Evolutionary conservation across 2,888 invertebrate genomes (phyloP).

Genomic region (Hecatera dysodea): DNA sequence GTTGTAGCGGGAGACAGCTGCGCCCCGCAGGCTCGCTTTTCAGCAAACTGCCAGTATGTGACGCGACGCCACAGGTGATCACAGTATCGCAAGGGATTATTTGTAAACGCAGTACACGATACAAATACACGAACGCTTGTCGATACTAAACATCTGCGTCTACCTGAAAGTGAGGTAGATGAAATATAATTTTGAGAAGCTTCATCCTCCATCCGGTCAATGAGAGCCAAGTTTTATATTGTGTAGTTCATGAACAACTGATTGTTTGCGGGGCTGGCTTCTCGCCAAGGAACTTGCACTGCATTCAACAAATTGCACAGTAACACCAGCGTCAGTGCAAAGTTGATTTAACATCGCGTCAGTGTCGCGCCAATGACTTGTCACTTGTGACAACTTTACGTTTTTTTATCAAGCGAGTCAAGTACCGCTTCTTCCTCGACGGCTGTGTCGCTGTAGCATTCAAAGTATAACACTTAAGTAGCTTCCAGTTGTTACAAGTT

Average conservation of each 20-base stretch:
- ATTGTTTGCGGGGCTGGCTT: conserved; percentile 40
- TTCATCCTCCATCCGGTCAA: conserved; percentile 20
- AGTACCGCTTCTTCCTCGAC: conserved; percentile 4
- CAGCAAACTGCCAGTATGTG: conserved; percentile 38
- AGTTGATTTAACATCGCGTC: conserved; percentile 61
- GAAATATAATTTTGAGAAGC: conserved; percentile 23
- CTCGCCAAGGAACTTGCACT: conserved; percentile 36
- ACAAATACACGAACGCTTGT: conserved; percentile 12
- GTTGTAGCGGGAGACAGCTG: conserved; percentile 12
- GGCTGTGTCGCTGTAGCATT: neutral
- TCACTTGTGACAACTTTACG: conserved; percentile 40
- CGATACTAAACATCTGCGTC: conserved; percentile 18
- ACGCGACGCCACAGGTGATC: conserved; percentile 47
- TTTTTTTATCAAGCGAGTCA: conserved; percentile 30
- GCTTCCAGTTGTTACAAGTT: neutral
- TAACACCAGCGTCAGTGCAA: conserved; percentile 29
- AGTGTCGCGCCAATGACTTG: conserved; percentile 48
- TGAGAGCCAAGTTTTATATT: conserved; percentile 25
- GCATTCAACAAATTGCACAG: conserved; percentile 36
- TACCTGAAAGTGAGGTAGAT: conserved; percentile 14
- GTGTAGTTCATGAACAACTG: conserved; percentile 25
- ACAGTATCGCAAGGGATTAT: conserved; percentile 3
- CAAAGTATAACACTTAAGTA: neutral
- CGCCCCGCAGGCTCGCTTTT: neutral
- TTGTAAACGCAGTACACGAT: conserved; percentile 19